Conservation (phyloP, 2,888 invertebrate genomes). For the Drosophila recens region DNA sequence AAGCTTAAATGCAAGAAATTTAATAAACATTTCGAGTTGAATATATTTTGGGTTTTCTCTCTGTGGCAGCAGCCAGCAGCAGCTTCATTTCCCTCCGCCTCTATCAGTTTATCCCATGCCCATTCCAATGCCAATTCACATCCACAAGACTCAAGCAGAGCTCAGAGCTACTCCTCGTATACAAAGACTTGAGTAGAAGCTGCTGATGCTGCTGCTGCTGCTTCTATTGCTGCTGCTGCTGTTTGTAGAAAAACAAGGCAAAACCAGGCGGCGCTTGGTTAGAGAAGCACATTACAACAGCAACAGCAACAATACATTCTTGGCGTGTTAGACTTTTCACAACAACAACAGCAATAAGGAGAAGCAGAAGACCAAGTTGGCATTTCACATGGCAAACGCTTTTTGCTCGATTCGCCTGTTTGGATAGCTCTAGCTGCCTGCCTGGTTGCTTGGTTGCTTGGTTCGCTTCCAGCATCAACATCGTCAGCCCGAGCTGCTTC, state of each 20-base stretch:
- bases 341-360: conserved; percentile 45
- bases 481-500: conserved; percentile 49
- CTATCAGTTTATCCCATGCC: conserved; percentile 24
- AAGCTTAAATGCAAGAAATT: conserved; percentile 80
- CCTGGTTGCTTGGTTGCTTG: conserved; percentile 33
- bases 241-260: conserved; percentile 74
- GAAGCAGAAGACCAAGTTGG: conserved; percentile 11
- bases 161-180: conserved; percentile 36
- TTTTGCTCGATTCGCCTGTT: conserved; percentile 61
- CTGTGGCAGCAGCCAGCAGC: conserved; percentile 31
- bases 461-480: conserved; percentile 32
- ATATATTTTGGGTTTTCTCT: conserved; percentile 59
- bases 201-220: conserved; percentile 56
- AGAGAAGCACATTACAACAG: conserved; percentile 70
- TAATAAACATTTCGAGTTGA: conserved; percentile 78
- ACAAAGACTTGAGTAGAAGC: conserved; percentile 61
- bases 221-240: conserved; percentile 64
- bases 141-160: conserved; percentile 50
- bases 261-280: conserved; percentile 46
- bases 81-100: conserved; percentile 1
- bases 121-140: conserved; percentile 32
- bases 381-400: conserved; percentile 69
- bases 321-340: conserved; percentile 77
- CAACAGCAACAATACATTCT: conserved; percentile 66
- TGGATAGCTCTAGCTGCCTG: conserved; percentile 56